These are phyloP conservation scores for Sebastes schlegelii DNA, from an alignment of 2,113 vertebrate genomes.

Conservation along the genomic window DNA sequence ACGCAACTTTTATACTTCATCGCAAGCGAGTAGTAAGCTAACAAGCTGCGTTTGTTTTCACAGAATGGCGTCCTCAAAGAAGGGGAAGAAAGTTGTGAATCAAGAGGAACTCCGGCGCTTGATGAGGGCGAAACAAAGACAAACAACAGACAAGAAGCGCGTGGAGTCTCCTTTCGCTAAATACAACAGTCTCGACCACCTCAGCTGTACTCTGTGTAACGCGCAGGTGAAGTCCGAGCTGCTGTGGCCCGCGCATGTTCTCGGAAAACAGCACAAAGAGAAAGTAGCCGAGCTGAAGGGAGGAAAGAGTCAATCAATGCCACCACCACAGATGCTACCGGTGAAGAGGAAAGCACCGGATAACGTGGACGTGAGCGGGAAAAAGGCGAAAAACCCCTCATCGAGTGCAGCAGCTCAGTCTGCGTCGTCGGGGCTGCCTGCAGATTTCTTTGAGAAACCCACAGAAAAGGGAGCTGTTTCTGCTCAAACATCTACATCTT, in stretches of 20 bases:
- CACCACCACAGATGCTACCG: conserved; percentile 39
- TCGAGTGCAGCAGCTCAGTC: conserved; percentile 35
- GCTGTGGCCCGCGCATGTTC: conserved; percentile 93
- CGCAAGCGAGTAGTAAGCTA: not conserved
- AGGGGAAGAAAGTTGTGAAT: conserved; percentile 88
- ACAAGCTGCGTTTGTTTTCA: conserved; percentile 20
- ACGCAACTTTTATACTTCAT: conserved; percentile 5
- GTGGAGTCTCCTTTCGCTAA: conserved; percentile 94
- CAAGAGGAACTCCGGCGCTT: conserved; percentile 94
- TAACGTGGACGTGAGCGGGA: conserved; percentile 74
- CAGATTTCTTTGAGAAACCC: conserved; percentile 81
- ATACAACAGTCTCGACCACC: conserved; percentile 92
- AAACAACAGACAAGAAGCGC: conserved; percentile 85
- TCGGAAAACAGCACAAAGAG: conserved; percentile 94
- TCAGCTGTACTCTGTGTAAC: conserved; percentile 90
- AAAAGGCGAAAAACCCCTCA: conserved; percentile 81
- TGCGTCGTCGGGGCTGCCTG: conserved; percentile 72
- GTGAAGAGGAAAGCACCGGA: conserved; percentile 87
- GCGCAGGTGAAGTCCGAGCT: conserved; percentile 90
- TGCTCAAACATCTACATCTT: conserved; percentile 60
- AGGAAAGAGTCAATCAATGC: conserved; percentile 62
- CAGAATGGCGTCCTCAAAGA: conserved; percentile 75
- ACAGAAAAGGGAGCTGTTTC: not conserved
- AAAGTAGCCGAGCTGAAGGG: conserved; percentile 88
- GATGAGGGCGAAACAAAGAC: conserved; percentile 92